Conservation (phyloP, 2,797 vertebrate genomes). For the Carcharodon carcharias region DNA sequence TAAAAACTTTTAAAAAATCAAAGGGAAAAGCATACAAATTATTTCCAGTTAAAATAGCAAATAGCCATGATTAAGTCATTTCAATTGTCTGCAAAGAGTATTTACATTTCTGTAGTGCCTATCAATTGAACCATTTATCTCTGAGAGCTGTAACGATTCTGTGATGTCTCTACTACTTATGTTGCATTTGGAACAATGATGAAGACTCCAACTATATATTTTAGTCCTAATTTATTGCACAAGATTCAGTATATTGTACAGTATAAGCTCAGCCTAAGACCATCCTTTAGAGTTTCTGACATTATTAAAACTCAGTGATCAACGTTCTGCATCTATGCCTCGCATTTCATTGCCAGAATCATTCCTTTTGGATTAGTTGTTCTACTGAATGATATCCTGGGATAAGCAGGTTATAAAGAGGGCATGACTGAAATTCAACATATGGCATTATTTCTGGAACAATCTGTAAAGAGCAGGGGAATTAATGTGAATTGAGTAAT, state of each 20-base stretch:
- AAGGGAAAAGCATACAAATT: not conserved
- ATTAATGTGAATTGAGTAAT: conserved; percentile 1
- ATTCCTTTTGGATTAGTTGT: conserved; percentile 7
- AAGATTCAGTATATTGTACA: not conserved
- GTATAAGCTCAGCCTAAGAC: not conserved
- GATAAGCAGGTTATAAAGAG: conserved; percentile 9
- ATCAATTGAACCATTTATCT: not conserved
- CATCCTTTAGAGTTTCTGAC: not conserved
- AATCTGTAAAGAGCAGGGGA: not conserved
- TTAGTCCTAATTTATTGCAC: not conserved
- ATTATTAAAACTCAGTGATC: conserved; percentile 3
- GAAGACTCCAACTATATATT: not conserved
- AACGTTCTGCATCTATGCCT: not conserved
- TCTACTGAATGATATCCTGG: not conserved
- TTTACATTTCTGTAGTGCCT: not conserved
- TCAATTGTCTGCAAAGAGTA: not conserved
- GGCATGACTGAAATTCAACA: conserved; percentile 24
- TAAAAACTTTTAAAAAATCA: no score
- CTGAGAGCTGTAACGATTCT: no score
- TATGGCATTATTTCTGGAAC: not conserved
- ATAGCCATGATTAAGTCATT: not conserved
- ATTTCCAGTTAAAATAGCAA: not conserved
- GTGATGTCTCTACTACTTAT: not conserved
- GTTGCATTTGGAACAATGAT: not conserved
- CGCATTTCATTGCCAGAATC: not conserved